Conservation (phyloP, 2,797 vertebrate genomes). For the Phoebastria nigripes region DNA sequence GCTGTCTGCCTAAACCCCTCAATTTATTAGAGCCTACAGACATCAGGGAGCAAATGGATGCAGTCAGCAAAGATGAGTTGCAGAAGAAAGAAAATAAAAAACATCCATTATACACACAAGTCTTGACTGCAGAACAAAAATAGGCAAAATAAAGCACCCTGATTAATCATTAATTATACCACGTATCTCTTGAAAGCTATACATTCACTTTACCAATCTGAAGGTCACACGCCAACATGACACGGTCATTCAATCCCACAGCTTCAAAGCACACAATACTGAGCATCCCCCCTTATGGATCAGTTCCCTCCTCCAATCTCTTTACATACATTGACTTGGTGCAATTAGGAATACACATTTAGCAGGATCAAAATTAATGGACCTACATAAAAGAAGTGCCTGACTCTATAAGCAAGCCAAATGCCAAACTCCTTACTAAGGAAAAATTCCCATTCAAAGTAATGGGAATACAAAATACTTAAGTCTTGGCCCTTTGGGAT, state of each 20-base stretch:
- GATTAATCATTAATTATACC: constrained; percentile 55
- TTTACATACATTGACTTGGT: constrained; percentile 12
- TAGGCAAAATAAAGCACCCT: constrained; percentile 15
- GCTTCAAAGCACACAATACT: constrained; percentile 10
- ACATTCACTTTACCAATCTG: neutral
- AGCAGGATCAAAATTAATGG: constrained; percentile 16
- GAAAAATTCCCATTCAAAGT: neutral
- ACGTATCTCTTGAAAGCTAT: constrained; percentile 17
- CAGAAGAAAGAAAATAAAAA: constrained; percentile 60
- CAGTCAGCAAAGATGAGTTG: constrained; percentile 59
- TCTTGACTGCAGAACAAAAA: constrained; percentile 52
- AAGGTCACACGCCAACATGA: constrained; percentile 46
- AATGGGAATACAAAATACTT: neutral
- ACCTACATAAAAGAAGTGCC: neutral
- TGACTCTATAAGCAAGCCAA: neutral
- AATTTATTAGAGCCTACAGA: constrained; percentile 71
- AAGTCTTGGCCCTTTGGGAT: neutral
- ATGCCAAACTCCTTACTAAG: neutral
- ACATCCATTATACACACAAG: constrained; percentile 47
- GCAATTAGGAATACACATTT: constrained; percentile 15
- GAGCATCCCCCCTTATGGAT: neutral
- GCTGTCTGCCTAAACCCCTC: constrained; percentile 64
- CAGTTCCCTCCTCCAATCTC: constrained; percentile 10
- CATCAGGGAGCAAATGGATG: constrained; percentile 65
- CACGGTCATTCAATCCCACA: neutral